phyloP scores from a whole-genome alignment of 2,113 vertebrate genomes.

The Syngnathoides biaculeatus region DNA sequence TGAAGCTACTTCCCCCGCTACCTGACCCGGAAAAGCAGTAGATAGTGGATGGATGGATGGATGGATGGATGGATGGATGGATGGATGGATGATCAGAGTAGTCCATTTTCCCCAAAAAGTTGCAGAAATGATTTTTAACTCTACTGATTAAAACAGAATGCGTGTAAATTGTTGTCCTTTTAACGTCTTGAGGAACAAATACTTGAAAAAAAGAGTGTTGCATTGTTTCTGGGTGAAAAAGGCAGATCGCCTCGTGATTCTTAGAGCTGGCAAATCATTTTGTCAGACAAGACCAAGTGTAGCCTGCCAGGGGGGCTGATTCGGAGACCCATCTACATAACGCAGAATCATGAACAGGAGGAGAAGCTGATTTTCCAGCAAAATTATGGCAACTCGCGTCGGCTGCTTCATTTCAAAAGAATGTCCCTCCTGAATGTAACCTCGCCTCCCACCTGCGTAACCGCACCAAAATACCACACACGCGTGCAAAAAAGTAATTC shows the following conservation, averaged over 20 bases:
- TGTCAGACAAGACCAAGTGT: neutral
- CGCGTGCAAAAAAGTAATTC: conserved; percentile 4
- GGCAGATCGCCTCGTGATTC: neutral
- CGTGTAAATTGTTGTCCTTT: neutral
- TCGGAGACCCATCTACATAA: neutral
- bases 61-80: too few species aligned
- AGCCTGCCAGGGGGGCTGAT: neutral
- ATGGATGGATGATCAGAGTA: neutral
- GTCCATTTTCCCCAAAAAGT: neutral
- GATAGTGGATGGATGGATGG: too few species aligned
- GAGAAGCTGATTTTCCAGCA: neutral
- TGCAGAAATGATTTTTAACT: neutral
- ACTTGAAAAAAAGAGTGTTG: neutral
- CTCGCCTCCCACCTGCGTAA: neutral
- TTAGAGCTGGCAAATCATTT: neutral
- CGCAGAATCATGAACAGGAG: neutral
- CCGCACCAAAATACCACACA: conserved; percentile 1
- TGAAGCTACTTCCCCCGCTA: too few species aligned
- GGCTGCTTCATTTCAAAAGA: conserved; percentile 2
- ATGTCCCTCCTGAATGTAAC: neutral
- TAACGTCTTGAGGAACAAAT: neutral
- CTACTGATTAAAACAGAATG: neutral
- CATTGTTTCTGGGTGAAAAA: neutral
- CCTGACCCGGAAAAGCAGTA: too few species aligned
- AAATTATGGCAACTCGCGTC: neutral